Percentiles rank a stretch among this genome's conserved stretches.
phyloP scores from a whole-genome alignment of 2,797 vertebrate species.

The Parauchenoglanis ngamensis region DNA sequence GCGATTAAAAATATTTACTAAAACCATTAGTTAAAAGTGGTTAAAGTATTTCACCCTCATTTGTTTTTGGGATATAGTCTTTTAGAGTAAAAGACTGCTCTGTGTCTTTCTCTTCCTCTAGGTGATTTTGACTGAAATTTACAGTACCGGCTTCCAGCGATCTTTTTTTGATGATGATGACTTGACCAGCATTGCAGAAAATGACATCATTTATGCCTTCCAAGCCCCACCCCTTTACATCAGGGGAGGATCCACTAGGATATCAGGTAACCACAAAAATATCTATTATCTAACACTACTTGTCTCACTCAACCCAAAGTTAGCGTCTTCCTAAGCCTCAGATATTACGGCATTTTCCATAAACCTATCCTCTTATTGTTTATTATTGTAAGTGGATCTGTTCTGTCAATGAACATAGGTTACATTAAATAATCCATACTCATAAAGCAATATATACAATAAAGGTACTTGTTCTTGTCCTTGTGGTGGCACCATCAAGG shows the following conservation, averaged over 20 bases:
- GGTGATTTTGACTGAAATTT: conserved; percentile 92
- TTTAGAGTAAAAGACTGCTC: neutral
- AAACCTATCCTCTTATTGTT: neutral
- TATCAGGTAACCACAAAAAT: conserved; percentile 75
- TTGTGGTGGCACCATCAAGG: neutral
- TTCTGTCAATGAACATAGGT: neutral
- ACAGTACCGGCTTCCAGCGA: conserved; percentile 85
- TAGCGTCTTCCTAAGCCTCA: neutral
- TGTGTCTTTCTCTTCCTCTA: conserved; percentile 55
- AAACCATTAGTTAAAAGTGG: neutral
- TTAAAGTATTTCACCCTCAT: neutral
- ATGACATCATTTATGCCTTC: conserved; percentile 88
- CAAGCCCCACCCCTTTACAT: conserved; percentile 80
- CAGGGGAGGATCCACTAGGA: conserved; percentile 70
- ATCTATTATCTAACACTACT: neutral
- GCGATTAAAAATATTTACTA: neutral
- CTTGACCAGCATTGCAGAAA: conserved; percentile 80
- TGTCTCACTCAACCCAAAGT: neutral
- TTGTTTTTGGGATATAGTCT: neutral
- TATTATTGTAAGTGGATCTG: conserved; percentile 5
- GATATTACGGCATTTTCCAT: too few relatives aligned
- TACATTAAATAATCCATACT: neutral
- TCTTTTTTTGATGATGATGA: conserved; percentile 89
- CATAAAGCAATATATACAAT: neutral
- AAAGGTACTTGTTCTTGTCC: neutral